Conservation (phyloP, 1,140 invertebrate species). For the Conopomorpha cramerella region DNA sequence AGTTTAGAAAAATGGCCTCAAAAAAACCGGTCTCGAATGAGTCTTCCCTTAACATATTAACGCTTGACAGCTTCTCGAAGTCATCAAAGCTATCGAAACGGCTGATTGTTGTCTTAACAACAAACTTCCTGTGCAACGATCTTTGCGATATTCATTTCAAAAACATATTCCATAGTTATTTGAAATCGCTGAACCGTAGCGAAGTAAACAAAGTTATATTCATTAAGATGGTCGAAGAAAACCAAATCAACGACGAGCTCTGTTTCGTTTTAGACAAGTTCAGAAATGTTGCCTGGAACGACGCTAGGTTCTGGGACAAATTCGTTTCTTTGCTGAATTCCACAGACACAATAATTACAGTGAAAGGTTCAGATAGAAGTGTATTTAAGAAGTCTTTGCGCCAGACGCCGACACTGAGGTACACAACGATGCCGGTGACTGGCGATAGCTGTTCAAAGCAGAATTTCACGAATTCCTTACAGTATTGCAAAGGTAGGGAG, state of each 20-base stretch:
- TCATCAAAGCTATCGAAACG: slow-evolving; percentile 53
- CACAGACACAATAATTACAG: slow-evolving; percentile 51
- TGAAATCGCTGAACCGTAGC: slow-evolving; percentile 47
- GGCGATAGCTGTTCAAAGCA: slow-evolving; percentile 51
- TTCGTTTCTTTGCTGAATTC: slow-evolving; percentile 45
- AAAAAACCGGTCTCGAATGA: slow-evolving; percentile 39
- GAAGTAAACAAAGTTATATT: slow-evolving; percentile 52
- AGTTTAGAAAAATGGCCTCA: slow-evolving; percentile 59
- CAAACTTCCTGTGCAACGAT: slow-evolving; percentile 53
- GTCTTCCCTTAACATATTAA: slow-evolving; percentile 40
- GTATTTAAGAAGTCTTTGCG: slow-evolving; percentile 53
- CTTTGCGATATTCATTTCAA: slow-evolving; percentile 51
- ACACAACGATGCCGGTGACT: slow-evolving; percentile 52
- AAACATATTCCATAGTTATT: slow-evolving; percentile 53
- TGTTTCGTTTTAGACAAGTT: slow-evolving; percentile 50
- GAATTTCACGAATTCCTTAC: slow-evolving; percentile 50
- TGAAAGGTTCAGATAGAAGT: slow-evolving; percentile 42
- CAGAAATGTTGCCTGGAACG: slow-evolving; percentile 47
- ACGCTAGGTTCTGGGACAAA: slow-evolving; percentile 47
- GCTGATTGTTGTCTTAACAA: slow-evolving; percentile 46
- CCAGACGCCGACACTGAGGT: slow-evolving; percentile 43
- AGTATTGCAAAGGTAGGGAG: slow-evolving; percentile 41
- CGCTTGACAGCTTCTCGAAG: slow-evolving; percentile 54
- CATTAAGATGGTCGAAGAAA: slow-evolving; percentile 47
- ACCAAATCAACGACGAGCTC: slow-evolving; percentile 48